A percentile compares a stretch with the other conserved stretches of the same genome.
Conservation (phyloP, 2,797 vertebrate genomes). For the Coccyzus lansbergi region DNA sequence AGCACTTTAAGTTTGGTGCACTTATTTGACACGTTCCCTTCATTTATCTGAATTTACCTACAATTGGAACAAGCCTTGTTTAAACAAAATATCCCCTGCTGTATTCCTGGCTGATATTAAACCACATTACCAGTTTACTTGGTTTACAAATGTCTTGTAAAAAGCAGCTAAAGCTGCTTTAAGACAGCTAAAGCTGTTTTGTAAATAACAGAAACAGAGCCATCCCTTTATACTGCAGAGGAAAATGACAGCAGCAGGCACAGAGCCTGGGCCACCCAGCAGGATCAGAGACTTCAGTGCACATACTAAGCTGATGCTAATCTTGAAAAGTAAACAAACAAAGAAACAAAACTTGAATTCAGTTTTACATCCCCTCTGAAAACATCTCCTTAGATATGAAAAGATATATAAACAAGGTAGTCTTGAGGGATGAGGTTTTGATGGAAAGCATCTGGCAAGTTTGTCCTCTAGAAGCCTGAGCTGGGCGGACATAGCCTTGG, state of each 20-base stretch:
- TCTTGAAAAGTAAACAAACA: slow-evolving; percentile 21
- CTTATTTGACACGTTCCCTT: background rate
- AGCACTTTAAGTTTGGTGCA: background rate
- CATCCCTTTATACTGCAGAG: background rate
- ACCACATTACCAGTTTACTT: background rate
- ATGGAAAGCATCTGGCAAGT: background rate
- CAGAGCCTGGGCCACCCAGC: rapidly evolving
- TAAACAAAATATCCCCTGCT: background rate
- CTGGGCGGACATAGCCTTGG: background rate
- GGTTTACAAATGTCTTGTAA: background rate
- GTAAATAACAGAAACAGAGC: background rate
- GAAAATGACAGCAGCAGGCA: background rate
- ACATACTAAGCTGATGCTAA: background rate
- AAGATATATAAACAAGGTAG: background rate
- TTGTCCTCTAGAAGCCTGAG: background rate
- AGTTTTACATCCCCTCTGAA: background rate
- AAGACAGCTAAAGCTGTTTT: background rate
- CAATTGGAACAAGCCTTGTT: background rate
- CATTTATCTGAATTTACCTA: background rate
- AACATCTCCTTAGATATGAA: background rate
- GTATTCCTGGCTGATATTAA: background rate
- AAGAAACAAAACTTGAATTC: background rate
- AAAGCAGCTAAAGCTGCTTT: background rate
- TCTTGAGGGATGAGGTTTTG: background rate
- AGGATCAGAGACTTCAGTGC: background rate